These are phyloP conservation scores for Chelonoidis abingdonii DNA, from an alignment of 2,113 vertebrate species.

Conservation along the genomic window DNA sequence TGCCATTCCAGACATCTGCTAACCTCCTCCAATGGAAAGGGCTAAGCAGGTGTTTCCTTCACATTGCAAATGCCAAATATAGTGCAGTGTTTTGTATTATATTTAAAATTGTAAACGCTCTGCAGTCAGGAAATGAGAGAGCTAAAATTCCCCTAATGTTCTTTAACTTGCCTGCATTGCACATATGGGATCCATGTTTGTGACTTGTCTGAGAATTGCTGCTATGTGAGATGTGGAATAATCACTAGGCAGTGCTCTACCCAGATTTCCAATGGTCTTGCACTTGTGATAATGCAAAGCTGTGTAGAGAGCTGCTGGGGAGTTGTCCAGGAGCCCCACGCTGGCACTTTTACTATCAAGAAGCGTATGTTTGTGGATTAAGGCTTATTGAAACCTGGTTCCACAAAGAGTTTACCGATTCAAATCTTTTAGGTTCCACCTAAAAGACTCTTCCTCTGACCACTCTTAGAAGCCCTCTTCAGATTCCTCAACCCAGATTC, in stretches of 20 bases:
- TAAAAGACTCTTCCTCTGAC: not conserved
- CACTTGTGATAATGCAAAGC: not conserved
- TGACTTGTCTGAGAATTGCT: rapidly evolving
- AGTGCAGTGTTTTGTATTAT: too few species aligned
- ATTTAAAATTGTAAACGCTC: rapidly evolving
- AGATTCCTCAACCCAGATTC: not conserved
- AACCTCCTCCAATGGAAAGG: not conserved
- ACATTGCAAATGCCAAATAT: rapidly evolving
- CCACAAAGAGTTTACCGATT: not conserved
- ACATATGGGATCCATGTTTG: rapidly evolving
- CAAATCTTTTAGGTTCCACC: not conserved
- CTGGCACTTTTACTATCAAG: not conserved
- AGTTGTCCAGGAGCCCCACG: not conserved
- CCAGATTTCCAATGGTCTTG: not conserved
- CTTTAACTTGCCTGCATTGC: too few species aligned
- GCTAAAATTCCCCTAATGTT: not conserved
- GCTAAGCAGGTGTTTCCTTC: not conserved
- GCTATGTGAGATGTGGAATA: not conserved
- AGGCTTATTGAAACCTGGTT: not conserved
- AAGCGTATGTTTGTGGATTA: not conserved
- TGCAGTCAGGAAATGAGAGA: rapidly evolving
- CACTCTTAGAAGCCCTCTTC: not conserved
- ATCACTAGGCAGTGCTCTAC: not conserved
- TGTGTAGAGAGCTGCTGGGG: not conserved
- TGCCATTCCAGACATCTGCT: rapidly evolving